phyloP scores from a whole-genome alignment of 2,113 vertebrate species.

The Sylvia atricapilla region DNA sequence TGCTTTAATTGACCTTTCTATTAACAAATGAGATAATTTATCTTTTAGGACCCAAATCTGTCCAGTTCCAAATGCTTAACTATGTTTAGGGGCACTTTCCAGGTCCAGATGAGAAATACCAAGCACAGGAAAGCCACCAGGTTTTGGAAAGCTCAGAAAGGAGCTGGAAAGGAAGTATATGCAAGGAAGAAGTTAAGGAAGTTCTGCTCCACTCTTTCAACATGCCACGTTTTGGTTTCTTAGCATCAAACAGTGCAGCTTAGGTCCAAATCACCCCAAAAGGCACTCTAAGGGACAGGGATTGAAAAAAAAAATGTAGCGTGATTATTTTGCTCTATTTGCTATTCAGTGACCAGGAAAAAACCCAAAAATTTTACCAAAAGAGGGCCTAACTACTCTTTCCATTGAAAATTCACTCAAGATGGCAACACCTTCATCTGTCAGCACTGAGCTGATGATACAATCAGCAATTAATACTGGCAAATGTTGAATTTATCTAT shows the following conservation, averaged over 20 bases:
- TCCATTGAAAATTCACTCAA: not conserved
- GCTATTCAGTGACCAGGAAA: not conserved
- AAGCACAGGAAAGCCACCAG: not conserved
- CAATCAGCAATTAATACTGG: not conserved
- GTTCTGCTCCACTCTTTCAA: not conserved
- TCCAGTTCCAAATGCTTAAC: not conserved
- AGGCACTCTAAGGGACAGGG: not conserved
- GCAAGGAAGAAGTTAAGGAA: not conserved
- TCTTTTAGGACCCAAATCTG: not conserved
- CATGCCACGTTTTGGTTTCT: not conserved
- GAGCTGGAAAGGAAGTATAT: not conserved
- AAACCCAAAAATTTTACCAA: not conserved
- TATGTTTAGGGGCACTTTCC: not conserved
- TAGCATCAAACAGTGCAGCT: not conserved
- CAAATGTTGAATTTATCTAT: not conserved
- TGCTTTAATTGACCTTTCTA: not conserved
- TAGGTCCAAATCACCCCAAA: not conserved
- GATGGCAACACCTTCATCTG: not conserved
- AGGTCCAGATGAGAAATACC: not conserved
- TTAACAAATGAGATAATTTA: not conserved
- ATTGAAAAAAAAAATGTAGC: not conserved
- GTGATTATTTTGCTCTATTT: not conserved
- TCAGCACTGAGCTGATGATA: accelerated
- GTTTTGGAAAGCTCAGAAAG: not conserved
- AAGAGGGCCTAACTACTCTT: not conserved